phyloP scores from a whole-genome alignment of 2,113 vertebrate species.

The Verasper variegatus region DNA sequence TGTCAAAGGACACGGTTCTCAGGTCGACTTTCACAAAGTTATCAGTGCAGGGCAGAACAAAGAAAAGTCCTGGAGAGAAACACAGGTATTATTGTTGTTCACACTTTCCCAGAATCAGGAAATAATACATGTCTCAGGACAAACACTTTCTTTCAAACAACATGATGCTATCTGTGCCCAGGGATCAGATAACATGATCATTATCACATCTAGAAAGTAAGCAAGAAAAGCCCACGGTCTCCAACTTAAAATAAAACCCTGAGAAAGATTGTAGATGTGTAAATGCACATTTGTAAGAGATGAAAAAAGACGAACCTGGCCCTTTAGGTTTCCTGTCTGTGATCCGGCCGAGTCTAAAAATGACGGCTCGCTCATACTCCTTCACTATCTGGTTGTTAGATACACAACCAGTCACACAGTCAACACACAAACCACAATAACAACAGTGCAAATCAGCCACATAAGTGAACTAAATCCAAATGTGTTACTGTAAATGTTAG shows the following conservation, averaged over 20 bases:
- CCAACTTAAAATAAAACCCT: too few relatives aligned
- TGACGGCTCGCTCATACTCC: constrained; percentile 90
- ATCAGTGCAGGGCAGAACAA: constrained; percentile 93
- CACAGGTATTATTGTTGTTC: neutral
- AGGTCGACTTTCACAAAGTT: constrained; percentile 93
- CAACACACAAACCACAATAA: neutral
- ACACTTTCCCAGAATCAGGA: too few relatives aligned
- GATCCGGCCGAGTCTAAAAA: constrained; percentile 88
- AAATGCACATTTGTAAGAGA: neutral
- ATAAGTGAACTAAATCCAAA: too few relatives aligned
- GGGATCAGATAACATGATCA: neutral
- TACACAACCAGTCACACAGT: neutral
- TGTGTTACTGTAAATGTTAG: too few relatives aligned
- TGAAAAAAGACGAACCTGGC: constrained; percentile 82
- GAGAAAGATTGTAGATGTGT: too few relatives aligned
- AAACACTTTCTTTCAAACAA: too few relatives aligned
- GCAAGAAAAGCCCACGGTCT: neutral
- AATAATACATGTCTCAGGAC: too few relatives aligned
- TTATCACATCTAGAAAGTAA: neutral
- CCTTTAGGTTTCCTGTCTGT: constrained; percentile 87
- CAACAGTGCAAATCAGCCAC: neutral
- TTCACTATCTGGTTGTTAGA: constrained; percentile 83
- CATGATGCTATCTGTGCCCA: neutral
- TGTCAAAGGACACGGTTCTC: constrained; percentile 93
- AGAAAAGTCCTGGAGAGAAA: constrained; percentile 87